Evolutionary conservation across 2,113 vertebrate genomes (phyloP).

Genomic region (Apistogramma diplotaenia): DNA sequence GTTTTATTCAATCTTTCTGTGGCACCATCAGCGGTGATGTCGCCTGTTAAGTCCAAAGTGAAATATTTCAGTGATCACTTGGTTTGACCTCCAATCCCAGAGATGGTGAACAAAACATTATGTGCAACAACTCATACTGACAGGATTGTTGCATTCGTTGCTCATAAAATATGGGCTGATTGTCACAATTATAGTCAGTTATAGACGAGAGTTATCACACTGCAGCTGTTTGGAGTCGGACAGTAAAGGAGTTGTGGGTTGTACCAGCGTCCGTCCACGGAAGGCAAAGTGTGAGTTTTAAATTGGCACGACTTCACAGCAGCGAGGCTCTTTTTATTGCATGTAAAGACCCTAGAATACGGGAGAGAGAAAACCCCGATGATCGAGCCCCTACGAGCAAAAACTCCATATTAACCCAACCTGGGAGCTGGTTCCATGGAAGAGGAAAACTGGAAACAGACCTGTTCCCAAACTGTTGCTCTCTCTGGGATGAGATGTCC

Average conservation of each 20-base stretch:
- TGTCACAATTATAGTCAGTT: not conserved
- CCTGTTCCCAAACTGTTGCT: not conserved
- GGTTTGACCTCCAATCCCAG: not conserved
- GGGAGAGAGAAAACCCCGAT: not conserved
- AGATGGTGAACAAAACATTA: not conserved
- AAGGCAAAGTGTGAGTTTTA: not conserved
- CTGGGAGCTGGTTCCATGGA: not conserved
- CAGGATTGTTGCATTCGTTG: accelerated
- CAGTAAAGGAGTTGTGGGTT: not conserved
- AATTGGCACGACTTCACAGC: not conserved
- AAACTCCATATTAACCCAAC: not conserved
- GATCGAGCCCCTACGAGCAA: not conserved
- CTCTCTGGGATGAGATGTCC: no score
- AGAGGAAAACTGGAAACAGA: not conserved
- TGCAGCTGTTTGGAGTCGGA: not conserved
- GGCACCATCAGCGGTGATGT: not conserved
- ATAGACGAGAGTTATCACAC: not conserved
- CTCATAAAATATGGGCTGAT: not conserved
- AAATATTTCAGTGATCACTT: not conserved
- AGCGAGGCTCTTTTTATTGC: no score
- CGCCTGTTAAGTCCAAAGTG: accelerated
- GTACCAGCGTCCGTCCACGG: no score
- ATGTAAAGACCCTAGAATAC: not conserved
- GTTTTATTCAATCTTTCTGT: not conserved
- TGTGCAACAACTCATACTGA: not conserved